Percentiles rank a stretch among this genome's conserved stretches.
phyloP scores from a whole-genome alignment of 1,140 invertebrate species.

The Neodiprion lecontei region DNA sequence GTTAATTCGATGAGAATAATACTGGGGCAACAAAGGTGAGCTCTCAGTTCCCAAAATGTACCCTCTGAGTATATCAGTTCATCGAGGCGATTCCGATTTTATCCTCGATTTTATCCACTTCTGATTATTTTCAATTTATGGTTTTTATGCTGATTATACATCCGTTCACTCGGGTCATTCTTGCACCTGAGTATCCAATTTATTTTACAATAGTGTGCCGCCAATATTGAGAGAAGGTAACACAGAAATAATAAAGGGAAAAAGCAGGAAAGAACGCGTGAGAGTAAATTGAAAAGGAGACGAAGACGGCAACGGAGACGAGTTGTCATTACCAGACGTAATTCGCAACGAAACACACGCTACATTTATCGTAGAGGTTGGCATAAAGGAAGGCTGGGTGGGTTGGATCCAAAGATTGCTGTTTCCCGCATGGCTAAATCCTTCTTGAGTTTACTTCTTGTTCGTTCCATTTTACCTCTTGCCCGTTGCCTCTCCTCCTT shows the following conservation, averaged over 20 bases:
- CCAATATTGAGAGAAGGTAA: conserved; percentile 26
- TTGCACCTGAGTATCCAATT: neutral
- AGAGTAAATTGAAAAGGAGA: conserved; percentile 21
- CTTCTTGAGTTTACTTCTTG: conserved; percentile 33
- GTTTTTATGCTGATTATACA: neutral
- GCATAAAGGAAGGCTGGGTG: neutral
- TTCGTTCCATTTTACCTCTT: neutral
- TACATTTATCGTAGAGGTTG: conserved; percentile 57
- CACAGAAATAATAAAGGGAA: conserved; percentile 13
- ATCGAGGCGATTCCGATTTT: no score
- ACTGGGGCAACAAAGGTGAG: no score
- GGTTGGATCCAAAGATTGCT: conserved; percentile 53
- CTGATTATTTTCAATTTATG: no score
- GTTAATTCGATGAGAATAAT: no score
- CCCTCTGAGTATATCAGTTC: no score
- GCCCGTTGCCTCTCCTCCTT: conserved; percentile 29
- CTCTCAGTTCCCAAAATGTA: no score
- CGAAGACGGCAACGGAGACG: neutral
- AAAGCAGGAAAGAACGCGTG: conserved; percentile 17
- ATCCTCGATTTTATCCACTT: no score
- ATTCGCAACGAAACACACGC: conserved; percentile 51
- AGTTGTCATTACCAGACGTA: conserved; percentile 50
- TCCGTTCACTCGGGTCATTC: neutral
- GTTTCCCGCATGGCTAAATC: conserved; percentile 52
- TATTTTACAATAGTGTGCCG: neutral